Evolutionary conservation across 2,888 invertebrate species (phyloP).

Genomic region (Hydrotaea diabolus): DNA sequence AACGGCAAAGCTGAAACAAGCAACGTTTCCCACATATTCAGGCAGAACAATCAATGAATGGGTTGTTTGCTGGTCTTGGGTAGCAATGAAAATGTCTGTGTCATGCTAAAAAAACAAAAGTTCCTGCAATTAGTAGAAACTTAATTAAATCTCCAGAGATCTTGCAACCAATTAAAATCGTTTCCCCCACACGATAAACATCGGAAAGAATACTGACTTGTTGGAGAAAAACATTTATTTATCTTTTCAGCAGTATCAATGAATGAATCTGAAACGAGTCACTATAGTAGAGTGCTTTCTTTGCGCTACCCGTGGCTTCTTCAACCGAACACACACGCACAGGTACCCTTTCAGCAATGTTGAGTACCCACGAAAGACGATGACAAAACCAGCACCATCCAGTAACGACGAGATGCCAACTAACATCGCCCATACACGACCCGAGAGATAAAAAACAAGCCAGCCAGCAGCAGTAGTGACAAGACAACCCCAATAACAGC

Average conservation of each 20-base stretch:
- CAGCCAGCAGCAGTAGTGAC: background rate
- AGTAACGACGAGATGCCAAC: background rate
- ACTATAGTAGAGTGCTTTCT: too few relatives aligned
- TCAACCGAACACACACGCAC: background rate
- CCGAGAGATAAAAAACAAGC: background rate
- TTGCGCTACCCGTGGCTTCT: too few relatives aligned
- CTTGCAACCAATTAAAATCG: conserved; percentile 14
- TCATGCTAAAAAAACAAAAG: background rate
- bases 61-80: too few relatives aligned
- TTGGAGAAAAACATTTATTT: background rate
- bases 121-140: conserved; percentile 9
- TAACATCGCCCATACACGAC: background rate
- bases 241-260: background rate
- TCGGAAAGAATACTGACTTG: background rate
- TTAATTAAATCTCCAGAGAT: conserved; percentile 36
- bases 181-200: background rate
- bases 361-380: background rate
- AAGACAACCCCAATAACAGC: conserved; percentile 17
- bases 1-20: background rate
- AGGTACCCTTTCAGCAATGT: background rate
- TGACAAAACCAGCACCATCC: background rate
- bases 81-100: too few relatives aligned
- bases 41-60: too few relatives aligned
- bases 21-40: background rate
- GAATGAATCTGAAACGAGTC: background rate